Base-by-base conservation (phyloP, 1,140 invertebrate species). In the Papilio polyxenes region DNA sequence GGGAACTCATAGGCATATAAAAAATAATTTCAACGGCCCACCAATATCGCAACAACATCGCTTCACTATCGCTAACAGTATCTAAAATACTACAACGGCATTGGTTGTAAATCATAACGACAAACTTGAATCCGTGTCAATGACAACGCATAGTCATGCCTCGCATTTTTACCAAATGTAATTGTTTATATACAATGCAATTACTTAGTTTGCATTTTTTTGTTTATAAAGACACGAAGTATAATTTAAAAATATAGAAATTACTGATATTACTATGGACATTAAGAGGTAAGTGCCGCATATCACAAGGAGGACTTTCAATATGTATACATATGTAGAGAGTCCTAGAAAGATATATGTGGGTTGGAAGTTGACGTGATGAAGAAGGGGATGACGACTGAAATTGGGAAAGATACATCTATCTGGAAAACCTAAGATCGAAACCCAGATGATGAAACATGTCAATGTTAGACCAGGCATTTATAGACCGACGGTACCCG, bases 81-180 rank as follows among this genome's bases (percentile, higher is more conserved):
- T 65, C 44, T n/a, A 62, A 11, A 80, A 80, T 80, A 69, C 78
- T n/a, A 15, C 78, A 65, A 48, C 78, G 78, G 56, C 77, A 79
- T 79, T 79, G 77, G 59, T 49, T 80, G 59, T 80, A 80, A 48
- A 80, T 80, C 78, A 80, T 80, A 48, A 80, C 49, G 48, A 80
- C 78, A 80, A 69, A 80, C 59, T 48, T 48, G 78, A 80, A 80
- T 69, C 59, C 15, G 62, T 80, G 78, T 80, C 78, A 80, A 80
- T 80, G 78, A 80, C 78, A 65, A 80, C 23, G 7, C n/a, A 59
- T 59, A 59, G 56, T 59, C 7, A 80, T 80, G 59, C 65, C 37
- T 80, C 51, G 17, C 59, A 40, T 80, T 49, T 69, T 80, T 80
- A 65, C 62, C 20, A 65, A 44, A 15, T 20, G 31, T 51, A 80